phyloP scores from a whole-genome alignment of 2,888 invertebrate genomes.

The Eupithecia inturbata region DNA sequence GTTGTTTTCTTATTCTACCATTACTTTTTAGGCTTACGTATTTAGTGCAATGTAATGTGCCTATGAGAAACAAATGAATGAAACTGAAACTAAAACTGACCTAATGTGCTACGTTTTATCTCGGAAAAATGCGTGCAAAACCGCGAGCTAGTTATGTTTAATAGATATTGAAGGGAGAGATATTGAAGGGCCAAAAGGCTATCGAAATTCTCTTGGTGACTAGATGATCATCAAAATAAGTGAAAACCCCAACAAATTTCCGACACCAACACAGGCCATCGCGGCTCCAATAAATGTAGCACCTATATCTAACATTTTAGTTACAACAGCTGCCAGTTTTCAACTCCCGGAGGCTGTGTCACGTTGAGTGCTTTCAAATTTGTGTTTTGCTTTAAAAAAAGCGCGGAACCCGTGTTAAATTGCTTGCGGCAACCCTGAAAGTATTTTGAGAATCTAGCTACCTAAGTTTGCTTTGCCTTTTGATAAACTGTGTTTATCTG shows the following conservation, averaged over 20 bases:
- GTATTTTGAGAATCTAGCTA: constrained; percentile 1
- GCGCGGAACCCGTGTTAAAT: constrained; percentile 23
- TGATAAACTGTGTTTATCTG: not conserved
- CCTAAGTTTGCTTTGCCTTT: not conserved
- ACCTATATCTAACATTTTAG: constrained; percentile 18
- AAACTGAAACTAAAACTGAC: too few species aligned
- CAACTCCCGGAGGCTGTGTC: constrained; percentile 26
- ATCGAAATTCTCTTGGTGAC: not conserved
- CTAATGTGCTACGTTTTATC: too few species aligned
- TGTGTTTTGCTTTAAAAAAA: constrained; percentile 30
- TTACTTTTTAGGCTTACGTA: too few species aligned
- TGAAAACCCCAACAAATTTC: not conserved
- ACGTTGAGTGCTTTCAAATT: constrained; percentile 34
- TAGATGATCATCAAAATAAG: not conserved
- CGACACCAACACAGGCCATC: not conserved
- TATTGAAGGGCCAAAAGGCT: not conserved
- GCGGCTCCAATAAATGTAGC: not conserved
- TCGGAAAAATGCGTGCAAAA: too few species aligned
- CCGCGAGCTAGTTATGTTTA: too few species aligned
- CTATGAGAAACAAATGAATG: too few species aligned
- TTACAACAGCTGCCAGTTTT: constrained; percentile 44
- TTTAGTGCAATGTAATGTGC: too few species aligned
- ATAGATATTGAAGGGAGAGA: too few species aligned
- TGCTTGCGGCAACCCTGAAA: constrained; percentile 27
- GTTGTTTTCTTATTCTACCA: too few species aligned